A percentile compares a stretch with the other conserved stretches of the same genome.
Conservation (phyloP, 37 sponge, comb jelly and placozoan genomes). For the Agelas oroides region DNA sequence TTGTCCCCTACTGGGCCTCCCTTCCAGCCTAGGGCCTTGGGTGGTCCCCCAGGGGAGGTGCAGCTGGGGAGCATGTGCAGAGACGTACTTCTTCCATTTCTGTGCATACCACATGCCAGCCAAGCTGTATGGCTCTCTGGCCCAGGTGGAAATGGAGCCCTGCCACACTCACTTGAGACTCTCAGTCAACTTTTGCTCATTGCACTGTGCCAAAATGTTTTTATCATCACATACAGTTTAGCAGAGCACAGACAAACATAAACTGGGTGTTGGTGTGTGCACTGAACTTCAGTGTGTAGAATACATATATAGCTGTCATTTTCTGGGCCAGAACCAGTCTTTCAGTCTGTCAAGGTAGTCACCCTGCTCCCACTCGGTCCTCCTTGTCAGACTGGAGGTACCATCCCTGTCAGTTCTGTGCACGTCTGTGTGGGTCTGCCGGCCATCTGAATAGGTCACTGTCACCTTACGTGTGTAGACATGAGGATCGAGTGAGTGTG, state of each 20-base stretch:
- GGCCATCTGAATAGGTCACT: conserved; percentile 9
- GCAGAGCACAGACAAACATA: too few species aligned
- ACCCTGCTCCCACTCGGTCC: neutral
- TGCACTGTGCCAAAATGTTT: neutral
- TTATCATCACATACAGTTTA: too few species aligned
- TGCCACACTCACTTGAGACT: neutral
- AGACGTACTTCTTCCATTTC: neutral
- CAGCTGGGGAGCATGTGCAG: neutral
- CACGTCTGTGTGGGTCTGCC: neutral
- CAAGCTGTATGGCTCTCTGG: neutral
- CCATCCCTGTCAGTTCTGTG: neutral
- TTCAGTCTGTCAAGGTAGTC: neutral
- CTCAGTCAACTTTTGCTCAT: neutral
- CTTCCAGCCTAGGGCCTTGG: neutral
- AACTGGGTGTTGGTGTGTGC: too few species aligned
- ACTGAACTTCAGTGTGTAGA: too few species aligned
- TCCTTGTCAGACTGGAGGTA: neutral
- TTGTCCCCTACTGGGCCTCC: neutral
- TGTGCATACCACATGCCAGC: neutral
- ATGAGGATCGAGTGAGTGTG: neutral
- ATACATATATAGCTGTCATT: too few species aligned
- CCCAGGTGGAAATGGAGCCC: too few species aligned
- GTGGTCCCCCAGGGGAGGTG: conserved; percentile 7
- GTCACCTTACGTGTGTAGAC: neutral
- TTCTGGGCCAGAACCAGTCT: too few species aligned